Evolutionary conservation across 2,797 vertebrate genomes (phyloP), one percentile per base, ranked within the genome.

Genomic region (Cuculus canorus): DNA sequence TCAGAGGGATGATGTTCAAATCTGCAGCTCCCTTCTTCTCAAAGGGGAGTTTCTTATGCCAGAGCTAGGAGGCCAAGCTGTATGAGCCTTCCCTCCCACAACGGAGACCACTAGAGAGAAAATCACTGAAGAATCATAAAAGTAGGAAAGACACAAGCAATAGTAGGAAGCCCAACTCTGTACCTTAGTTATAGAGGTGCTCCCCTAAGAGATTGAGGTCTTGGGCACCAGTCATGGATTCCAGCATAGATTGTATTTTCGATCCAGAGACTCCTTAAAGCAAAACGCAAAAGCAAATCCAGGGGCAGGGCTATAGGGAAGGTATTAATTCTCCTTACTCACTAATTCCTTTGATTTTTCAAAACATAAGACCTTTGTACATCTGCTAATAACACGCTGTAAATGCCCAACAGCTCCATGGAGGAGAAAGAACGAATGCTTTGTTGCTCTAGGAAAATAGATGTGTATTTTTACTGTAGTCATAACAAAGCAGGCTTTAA

Each of bases 401-500:
- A 95, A 88, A 86, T 85, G 78, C 71, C 60, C 86, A 80, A 57
- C 23, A 71, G 83, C 93, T 95, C 79, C 64, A 88, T 93, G 83
- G 56, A 93, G 83, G 35, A 84, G 53, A 65, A 32, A 87, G 78
- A 95, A 94, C 61, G 73, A 94, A 82, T 0, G 17, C 64, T 88
- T 86, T 96, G 90, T 95, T 96, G 87, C 94, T 93, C 78, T 87
- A 96, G 75, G 92, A 92, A 96, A 95, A 95, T 73, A 86, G 73
- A 85, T 80, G 90, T 68, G 52, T 90, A 92, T 94, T 95, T 95
- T 95, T 92, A 84, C 94, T 89, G 83, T 70, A 88, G 93, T 92
- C 95, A 95, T 85, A 95, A 96, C 88, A 96, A 92, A 95, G 71
- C 48, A 93, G 77, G 81, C 78, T 95, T 96, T 86, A 93, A 95